Percentiles rank a stretch among this genome's conserved stretches.
Evolutionary conservation across 2,888 invertebrate genomes (phyloP).

Genomic region (Mamestra brassicae): DNA sequence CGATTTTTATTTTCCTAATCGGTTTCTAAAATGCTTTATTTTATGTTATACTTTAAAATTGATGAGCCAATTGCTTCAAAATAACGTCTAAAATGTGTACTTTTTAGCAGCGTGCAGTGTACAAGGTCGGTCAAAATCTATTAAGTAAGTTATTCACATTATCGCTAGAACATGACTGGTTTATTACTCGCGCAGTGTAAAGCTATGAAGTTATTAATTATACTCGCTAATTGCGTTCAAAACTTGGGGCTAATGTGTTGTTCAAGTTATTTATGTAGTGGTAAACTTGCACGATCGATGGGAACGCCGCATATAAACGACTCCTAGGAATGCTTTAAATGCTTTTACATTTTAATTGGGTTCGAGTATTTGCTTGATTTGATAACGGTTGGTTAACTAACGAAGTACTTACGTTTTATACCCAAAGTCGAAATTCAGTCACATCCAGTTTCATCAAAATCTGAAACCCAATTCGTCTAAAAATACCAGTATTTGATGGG

Average conservation of each 20-base stretch:
- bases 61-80: too few species aligned
- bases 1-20: not conserved
- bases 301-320: slow-evolving; percentile 43
- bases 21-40: not conserved
- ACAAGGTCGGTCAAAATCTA: slow-evolving; percentile 57
- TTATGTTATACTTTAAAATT: too few species aligned
- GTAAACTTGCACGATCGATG: slow-evolving; percentile 61
- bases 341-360: slow-evolving; percentile 11
- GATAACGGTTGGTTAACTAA: not conserved
- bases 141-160: slow-evolving; percentile 61
- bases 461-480: not conserved
- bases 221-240: slow-evolving; percentile 67
- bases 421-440: not conserved
- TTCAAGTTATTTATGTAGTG: slow-evolving; percentile 69
- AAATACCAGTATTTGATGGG: not conserved
- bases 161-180: slow-evolving; percentile 62
- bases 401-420: not conserved
- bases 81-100: too few species aligned
- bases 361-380: not conserved
- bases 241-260: slow-evolving; percentile 70
- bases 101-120: slow-evolving; percentile 16
- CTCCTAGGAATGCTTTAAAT: slow-evolving; percentile 18
- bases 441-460: not conserved
- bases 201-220: slow-evolving; percentile 70
- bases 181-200: slow-evolving; percentile 66